Evolutionary conservation across 2,888 invertebrate species (phyloP).

Genomic region (Drosophila paracracens): DNA sequence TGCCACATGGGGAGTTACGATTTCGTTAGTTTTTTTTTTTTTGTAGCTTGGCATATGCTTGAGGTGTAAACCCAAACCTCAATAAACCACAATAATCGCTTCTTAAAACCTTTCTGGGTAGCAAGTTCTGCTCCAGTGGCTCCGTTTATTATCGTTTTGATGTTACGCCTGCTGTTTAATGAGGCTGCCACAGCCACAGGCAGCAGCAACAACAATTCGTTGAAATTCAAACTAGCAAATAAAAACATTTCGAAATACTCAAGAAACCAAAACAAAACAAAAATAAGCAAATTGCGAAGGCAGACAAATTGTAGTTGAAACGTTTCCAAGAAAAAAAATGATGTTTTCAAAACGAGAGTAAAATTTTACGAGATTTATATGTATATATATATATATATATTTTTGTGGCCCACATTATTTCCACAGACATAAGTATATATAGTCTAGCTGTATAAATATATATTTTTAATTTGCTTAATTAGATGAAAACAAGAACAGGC

Average conservation of each 20-base stretch:
- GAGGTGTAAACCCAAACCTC: conserved; percentile 21
- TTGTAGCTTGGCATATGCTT: conserved; percentile 14
- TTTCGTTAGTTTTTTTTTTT: background rate
- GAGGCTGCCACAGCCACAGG: conserved; percentile 17
- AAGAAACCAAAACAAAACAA: conserved; percentile 22
- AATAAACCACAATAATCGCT: conserved; percentile 7
- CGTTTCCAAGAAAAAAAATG: conserved; percentile 52
- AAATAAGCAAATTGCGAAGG: conserved; percentile 36
- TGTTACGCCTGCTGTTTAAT: conserved; percentile 29
- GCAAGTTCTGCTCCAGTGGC: conserved; percentile 48
- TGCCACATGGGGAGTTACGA: conserved; percentile 9
- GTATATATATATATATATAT: background rate
- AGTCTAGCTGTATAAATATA: conserved; percentile 29
- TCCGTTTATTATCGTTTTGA: conserved; percentile 33
- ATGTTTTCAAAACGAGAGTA: conserved; percentile 58
- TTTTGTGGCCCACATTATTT: conserved; percentile 31
- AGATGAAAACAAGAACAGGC: conserved; percentile 51
- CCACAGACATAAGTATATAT: conserved; percentile 8
- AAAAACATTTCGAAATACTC: conserved; percentile 48
- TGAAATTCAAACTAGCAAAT: conserved; percentile 39
- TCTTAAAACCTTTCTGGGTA: conserved; percentile 54
- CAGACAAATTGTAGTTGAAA: conserved; percentile 22
- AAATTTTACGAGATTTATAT: conserved; percentile 27
- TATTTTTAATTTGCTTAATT: conserved; percentile 77
- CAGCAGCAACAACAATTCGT: conserved; percentile 11